Evolutionary conservation across 2,113 vertebrate genomes (phyloP), one percentile per base, ranked within the genome.

Genomic region (Romanogobio albipinnatus): DNA sequence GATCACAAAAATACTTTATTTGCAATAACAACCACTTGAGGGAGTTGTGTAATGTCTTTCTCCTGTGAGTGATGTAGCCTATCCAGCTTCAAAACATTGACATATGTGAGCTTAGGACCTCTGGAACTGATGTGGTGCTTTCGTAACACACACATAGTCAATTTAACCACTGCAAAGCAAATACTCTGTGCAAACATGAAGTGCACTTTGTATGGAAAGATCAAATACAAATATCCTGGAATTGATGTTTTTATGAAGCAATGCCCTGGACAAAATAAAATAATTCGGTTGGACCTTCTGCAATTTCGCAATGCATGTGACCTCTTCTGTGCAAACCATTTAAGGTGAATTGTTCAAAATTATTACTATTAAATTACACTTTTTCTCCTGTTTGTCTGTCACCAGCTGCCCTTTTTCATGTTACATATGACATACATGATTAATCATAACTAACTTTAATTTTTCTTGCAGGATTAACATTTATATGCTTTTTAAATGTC

Each of bases 171-270:
- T 49, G 59, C 59, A 45, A 66, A 81, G 43, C 78, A 81, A 81
- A 66, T 29, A 66, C n/a, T 66, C 11, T 66, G 78, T 47, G 78
- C 15, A 81, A 81, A 81, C 39, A 80, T 45, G 22, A 62, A 29
- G 36, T 66, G 78, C 39, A 47, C 61, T 81, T 64, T 81, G 15
- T 51, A 66, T 29, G 26, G 8, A 17, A 81, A 64, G 15, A 47
- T 79, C 43, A 81, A 66, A 81, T 9, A 62, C 58, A 81, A 47
- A 81, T 49, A 81, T 29, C 22, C 76, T 3, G 24, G 61, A 81
- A 81, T 3, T 49, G 24, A 49, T 51, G 61, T 61, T n/a, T 39
- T 45, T 24, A 79, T 43, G 22, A 19, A 47, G n/a, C 73, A 26
- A 29, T 15, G 1, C 29, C 15, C 6, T 66, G 29, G 29, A 33